Base-by-base conservation (phyloP, 2,113 vertebrate genomes). In the Trichechus manatus region DNA sequence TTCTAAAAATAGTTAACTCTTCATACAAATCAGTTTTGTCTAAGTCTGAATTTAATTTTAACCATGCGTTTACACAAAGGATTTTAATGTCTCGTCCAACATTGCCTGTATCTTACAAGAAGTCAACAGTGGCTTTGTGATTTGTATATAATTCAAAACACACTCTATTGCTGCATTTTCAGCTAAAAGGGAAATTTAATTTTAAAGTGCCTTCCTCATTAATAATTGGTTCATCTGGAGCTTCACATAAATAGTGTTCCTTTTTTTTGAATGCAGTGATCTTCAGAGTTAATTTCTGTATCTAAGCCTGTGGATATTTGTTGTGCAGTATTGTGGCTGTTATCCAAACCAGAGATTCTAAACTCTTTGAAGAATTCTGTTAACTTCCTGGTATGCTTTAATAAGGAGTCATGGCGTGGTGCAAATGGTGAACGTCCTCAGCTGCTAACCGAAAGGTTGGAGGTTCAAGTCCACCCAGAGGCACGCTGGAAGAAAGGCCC, bases 1-100 rank as follows among this genome's bases (percentile, higher is more conserved):
- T 80, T 56, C 83, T n/a, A 50, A 70, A 91, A 87, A 87, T 78
- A 61, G 42, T 59, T 61, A 72, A 39, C 82, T 77, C 61, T 79
- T 50, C 66, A 29, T 77, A 33, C 27, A 82, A 39, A 9, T 94
- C 33, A 8, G 5, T 27, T 59, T 50, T 19, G 47, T 31, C 15
- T n/a, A 31, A 5, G 4, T 68, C 77, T 53, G 29, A 56, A 50
- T 66, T 82, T 61, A 82, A 78, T 83, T 92, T 39, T 44, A 68
- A 63, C 20, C 2, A 22, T 29, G 13, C 70, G 23, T 42, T 82
- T 63, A 42, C 20, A 42, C 27, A 8, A 42, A 70, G 36, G 22
- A 19, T 53, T 23, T 78, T 42, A 42, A 44, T 22, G 3, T 68
- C 47, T 87, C 64, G n/a, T 44, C 9, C 5, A 44, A 9, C 23